Conservation (phyloP, 1,140 invertebrate genomes). For the Stenopsyche tienmushanensis region DNA sequence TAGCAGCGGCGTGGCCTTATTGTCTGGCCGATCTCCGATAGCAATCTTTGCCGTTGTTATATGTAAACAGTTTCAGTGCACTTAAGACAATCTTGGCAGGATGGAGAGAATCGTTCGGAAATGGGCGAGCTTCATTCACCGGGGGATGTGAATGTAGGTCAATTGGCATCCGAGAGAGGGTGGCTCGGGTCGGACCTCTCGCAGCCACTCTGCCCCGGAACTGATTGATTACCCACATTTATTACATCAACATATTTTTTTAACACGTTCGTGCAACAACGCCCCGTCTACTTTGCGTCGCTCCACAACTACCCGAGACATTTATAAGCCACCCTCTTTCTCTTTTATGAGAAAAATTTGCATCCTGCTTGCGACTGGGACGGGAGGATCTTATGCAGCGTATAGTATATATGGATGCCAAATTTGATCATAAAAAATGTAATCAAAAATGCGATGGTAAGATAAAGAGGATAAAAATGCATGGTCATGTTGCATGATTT, state of each 20-base stretch:
- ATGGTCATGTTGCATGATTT: too few relatives aligned
- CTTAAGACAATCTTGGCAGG: slow-evolving; percentile 13
- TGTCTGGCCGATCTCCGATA: too few relatives aligned
- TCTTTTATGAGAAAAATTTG: slow-evolving; percentile 24
- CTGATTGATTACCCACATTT: slow-evolving; percentile 33
- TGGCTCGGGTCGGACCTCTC: neutral
- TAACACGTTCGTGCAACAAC: neutral
- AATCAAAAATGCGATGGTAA: too few relatives aligned
- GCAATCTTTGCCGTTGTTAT: neutral
- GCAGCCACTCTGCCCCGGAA: neutral
- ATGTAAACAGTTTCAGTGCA: slow-evolving; percentile 20
- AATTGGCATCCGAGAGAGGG: slow-evolving; percentile 10
- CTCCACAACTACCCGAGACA: slow-evolving; percentile 11
- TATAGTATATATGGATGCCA: too few relatives aligned
- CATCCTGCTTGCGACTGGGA: too few relatives aligned
- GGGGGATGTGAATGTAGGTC: slow-evolving; percentile 21
- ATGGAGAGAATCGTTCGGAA: slow-evolving; percentile 1
- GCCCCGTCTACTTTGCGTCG: neutral
- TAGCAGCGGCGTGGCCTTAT: too few relatives aligned
- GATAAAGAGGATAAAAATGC: too few relatives aligned
- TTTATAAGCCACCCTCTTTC: neutral
- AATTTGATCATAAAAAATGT: too few relatives aligned
- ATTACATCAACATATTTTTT: slow-evolving; percentile 36
- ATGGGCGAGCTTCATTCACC: neutral
- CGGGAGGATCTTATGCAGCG: too few relatives aligned